Evolutionary conservation across 2,888 invertebrate genomes (phyloP).

Genomic region (Ophraella communa): DNA sequence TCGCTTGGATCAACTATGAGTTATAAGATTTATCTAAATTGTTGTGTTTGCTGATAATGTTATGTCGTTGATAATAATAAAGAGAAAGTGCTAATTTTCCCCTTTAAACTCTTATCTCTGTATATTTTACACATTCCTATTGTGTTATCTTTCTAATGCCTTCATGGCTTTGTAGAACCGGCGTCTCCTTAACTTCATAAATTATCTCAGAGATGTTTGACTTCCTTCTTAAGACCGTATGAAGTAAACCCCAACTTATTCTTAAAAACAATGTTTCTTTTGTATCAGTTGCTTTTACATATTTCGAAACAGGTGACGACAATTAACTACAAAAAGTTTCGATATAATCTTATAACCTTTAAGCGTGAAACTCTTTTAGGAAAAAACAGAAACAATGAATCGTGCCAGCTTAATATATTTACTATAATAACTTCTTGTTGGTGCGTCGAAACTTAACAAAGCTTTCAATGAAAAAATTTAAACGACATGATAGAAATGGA

Average conservation of each 20-base stretch:
- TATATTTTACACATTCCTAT: constrained; percentile 49
- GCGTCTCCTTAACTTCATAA: constrained; percentile 19
- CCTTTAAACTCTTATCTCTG: constrained; percentile 40
- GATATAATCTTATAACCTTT: too few species aligned
- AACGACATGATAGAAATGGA: too few species aligned
- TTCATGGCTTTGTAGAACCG: constrained; percentile 34
- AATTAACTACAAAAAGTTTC: too few species aligned
- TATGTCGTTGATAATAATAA: constrained; percentile 37
- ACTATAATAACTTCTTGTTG: too few species aligned
- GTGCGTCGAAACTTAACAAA: too few species aligned
- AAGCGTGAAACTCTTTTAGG: too few species aligned
- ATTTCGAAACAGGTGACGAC: too few species aligned
- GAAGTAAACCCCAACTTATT: background rate
- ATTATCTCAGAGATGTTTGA: constrained; percentile 18
- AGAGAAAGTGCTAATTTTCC: constrained; percentile 44
- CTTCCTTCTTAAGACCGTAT: constrained; percentile 8
- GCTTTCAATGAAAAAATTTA: too few species aligned
- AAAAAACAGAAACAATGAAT: too few species aligned
- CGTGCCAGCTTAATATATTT: too few species aligned
- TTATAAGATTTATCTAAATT: constrained; percentile 56
- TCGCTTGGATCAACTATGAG: constrained; percentile 44
- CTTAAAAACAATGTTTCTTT: background rate
- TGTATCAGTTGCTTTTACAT: background rate
- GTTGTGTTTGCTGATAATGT: constrained; percentile 43
- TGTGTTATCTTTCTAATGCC: constrained; percentile 44